A percentile compares a stretch with the other conserved stretches of the same genome.
Conservation (phyloP, 2,113 vertebrate species). For the Dicerorhinus sumatrensis region DNA sequence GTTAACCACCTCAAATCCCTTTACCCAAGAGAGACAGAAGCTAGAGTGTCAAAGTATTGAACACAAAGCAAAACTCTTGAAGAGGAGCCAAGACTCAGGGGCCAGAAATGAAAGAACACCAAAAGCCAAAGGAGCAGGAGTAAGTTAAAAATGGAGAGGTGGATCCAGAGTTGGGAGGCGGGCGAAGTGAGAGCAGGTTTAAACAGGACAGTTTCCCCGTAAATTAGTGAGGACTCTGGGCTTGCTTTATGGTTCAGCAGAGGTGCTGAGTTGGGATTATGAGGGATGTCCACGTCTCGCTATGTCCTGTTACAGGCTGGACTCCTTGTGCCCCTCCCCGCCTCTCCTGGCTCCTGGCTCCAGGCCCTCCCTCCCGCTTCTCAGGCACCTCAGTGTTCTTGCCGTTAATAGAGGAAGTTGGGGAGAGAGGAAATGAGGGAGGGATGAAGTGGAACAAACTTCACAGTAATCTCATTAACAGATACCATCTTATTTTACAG, state of each 20-base stretch:
- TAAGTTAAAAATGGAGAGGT: not conserved
- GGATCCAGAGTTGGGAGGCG: not conserved
- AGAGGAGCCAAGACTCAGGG: not conserved
- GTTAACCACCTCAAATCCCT: not conserved
- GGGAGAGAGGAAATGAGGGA: not conserved
- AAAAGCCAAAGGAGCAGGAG: not conserved
- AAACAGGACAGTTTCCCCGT: not conserved
- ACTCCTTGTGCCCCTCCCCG: not conserved
- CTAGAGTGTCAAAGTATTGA: not conserved
- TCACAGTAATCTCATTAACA: not conserved
- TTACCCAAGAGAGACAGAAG: not conserved
- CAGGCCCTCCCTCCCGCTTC: not conserved
- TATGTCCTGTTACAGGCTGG: not conserved
- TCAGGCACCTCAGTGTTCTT: not conserved
- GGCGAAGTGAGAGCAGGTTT: not conserved
- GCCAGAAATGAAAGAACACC: not conserved
- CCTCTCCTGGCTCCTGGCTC: too few species aligned
- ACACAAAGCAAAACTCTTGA: not conserved
- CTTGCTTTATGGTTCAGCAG: not conserved
- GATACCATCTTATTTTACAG: not conserved
- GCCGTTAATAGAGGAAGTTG: not conserved
- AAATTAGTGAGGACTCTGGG: not conserved
- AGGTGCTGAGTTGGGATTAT: not conserved
- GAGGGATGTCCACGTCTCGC: not conserved
- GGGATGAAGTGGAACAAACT: not conserved